phyloP scores from a whole-genome alignment of 2,797 vertebrate species.

The Rhabdomys pumilio region DNA sequence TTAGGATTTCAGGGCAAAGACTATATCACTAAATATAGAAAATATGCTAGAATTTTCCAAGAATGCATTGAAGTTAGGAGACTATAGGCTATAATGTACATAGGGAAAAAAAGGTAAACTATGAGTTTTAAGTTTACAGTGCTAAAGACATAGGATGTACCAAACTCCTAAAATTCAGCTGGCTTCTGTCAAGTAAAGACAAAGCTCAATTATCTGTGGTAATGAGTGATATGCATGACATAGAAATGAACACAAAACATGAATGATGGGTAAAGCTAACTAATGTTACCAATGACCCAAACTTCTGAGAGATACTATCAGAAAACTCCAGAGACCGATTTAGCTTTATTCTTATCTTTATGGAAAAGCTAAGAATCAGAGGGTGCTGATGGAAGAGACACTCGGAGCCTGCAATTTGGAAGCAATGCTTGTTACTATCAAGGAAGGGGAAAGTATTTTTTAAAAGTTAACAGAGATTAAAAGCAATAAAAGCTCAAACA shows the following conservation, averaged over 20 bases:
- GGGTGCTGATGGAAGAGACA: background rate
- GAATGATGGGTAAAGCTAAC: background rate
- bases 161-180: conserved; percentile 7
- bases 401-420: background rate
- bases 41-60: background rate
- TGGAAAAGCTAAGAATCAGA: conserved; percentile 51
- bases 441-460: conserved; percentile 55
- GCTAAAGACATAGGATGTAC: conserved; percentile 9
- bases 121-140: conserved; percentile 1
- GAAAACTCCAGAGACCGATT: conserved; percentile 47
- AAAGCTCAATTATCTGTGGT: conserved; percentile 12
- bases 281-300: conserved; percentile 6
- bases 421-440: conserved; percentile 41
- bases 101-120: background rate
- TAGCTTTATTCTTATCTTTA: conserved; percentile 22
- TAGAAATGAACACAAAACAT: conserved; percentile 19
- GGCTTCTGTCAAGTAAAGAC: conserved; percentile 6
- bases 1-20: conserved; percentile 51
- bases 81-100: background rate
- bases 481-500: conserved; percentile 57
- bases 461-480: conserved; percentile 56
- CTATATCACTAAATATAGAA: conserved; percentile 38
- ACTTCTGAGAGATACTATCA: background rate
- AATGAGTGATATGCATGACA: background rate
- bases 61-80: conserved; percentile 10